Evolutionary conservation across 2,797 vertebrate genomes (phyloP).

Genomic region (Pangasius sanitwongsei): DNA sequence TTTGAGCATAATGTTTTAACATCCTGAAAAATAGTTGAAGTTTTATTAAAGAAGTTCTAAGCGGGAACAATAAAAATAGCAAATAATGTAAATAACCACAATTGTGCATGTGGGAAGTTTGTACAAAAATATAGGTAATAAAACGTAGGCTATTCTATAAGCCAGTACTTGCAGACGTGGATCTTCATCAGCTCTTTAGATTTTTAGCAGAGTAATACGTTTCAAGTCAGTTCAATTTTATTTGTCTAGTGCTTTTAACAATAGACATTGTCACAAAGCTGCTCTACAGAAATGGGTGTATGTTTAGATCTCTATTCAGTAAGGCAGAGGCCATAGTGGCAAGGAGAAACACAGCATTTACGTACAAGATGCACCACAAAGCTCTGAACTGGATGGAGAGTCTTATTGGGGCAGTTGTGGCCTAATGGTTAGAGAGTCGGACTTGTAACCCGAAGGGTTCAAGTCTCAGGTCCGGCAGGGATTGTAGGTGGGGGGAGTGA

Average conservation of each 20-base stretch:
- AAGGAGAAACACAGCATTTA: too few species aligned
- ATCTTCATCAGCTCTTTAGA: background rate
- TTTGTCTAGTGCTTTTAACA: background rate
- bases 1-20: background rate
- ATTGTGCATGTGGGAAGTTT: background rate
- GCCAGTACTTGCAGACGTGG: too few species aligned
- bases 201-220: background rate
- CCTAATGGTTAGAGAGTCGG: too few species aligned
- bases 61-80: background rate
- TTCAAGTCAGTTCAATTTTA: background rate
- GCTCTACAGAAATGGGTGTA: background rate
- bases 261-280: background rate
- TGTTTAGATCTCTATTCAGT: background rate
- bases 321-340: too few species aligned
- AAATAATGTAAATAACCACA: too few species aligned
- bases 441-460: too few species aligned
- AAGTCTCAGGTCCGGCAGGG: too few species aligned
- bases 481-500: too few species aligned
- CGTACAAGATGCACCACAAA: background rate
- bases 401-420: too few species aligned
- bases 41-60: background rate
- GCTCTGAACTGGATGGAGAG: too few species aligned
- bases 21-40: background rate
- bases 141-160: background rate
- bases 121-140: background rate